Percentiles rank a stretch among this genome's conserved stretches.
Evolutionary conservation across 2,888 invertebrate genomes (phyloP).

Genomic region (Hirtodrosophila duncani): DNA sequence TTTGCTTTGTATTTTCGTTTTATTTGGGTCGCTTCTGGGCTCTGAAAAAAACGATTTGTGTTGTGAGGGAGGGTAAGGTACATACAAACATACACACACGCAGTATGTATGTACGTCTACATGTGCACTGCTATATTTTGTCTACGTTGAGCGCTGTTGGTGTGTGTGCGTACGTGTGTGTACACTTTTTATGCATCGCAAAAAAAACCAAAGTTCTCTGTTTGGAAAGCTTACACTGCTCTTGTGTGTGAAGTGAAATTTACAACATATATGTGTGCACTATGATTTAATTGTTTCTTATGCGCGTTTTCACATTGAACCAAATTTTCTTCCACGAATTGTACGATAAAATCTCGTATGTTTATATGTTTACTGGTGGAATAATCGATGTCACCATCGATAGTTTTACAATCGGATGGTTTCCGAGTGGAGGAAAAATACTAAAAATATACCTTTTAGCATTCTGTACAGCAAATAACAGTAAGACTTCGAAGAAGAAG

Average conservation of each 20-base stretch:
- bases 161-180: constrained; percentile 15
- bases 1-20: constrained; percentile 56
- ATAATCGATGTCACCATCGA: no score
- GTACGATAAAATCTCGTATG: constrained; percentile 56
- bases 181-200: constrained; percentile 1
- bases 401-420: no score
- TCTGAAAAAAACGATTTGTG: constrained; percentile 31
- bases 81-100: no score
- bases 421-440: no score
- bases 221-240: no score
- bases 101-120: no score
- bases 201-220: no score
- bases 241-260: background rate
- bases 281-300: constrained; percentile 6
- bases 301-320: constrained; percentile 16
- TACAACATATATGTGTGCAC: constrained; percentile 6
- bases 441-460: no score
- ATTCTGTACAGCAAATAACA: no score
- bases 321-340: constrained; percentile 49
- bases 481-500: no score
- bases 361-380: constrained; percentile 58
- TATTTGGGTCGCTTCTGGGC: constrained; percentile 67
- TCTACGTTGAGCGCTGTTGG: constrained; percentile 58
- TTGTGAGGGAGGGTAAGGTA: constrained; percentile 32
- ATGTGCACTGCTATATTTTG: constrained; percentile 59